phyloP scores from a whole-genome alignment of 92 coral and sea anemone genomes.

The Anthopleura xanthogrammica region DNA sequence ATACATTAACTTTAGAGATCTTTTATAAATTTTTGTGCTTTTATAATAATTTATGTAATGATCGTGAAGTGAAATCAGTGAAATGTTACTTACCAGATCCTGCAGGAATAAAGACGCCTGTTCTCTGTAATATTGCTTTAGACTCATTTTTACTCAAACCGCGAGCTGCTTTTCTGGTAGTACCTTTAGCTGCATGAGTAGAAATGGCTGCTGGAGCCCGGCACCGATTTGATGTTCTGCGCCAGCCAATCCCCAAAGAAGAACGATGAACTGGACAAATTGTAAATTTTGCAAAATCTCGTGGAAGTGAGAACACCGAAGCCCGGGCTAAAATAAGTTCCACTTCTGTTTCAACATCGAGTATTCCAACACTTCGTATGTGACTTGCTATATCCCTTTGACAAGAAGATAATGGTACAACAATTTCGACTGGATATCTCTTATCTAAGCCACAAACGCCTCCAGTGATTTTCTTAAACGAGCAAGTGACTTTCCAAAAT shows the following conservation, averaged over 20 bases:
- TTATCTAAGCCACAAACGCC: conserved; percentile 27
- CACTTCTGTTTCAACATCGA: conserved; percentile 44
- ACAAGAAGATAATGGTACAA: conserved; percentile 44
- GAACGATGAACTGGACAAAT: conserved; percentile 64
- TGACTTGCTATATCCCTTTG: conserved; percentile 36
- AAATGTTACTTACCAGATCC: conserved; percentile 59
- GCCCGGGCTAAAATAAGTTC: conserved; percentile 58
- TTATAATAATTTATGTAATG: too few species aligned
- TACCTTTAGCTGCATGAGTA: conserved; percentile 22
- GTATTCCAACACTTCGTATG: conserved; percentile 36
- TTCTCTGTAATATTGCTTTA: conserved; percentile 36
- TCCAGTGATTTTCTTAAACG: conserved; percentile 8
- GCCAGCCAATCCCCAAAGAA: conserved; percentile 64
- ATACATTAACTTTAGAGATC: too few species aligned
- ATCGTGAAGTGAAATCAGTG: not conserved
- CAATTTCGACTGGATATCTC: conserved; percentile 22
- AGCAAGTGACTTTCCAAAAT: conserved; percentile 4
- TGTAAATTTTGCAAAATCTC: conserved; percentile 37
- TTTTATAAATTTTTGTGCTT: too few species aligned
- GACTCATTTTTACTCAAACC: conserved; percentile 47
- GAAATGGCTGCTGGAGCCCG: conserved; percentile 47
- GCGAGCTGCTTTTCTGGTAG: conserved; percentile 32
- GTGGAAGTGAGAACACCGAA: conserved; percentile 41
- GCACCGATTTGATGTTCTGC: conserved; percentile 51
- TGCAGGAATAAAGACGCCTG: conserved; percentile 57